phyloP scores from a whole-genome alignment of 2,797 vertebrate species.

The Discoglossus pictus region DNA sequence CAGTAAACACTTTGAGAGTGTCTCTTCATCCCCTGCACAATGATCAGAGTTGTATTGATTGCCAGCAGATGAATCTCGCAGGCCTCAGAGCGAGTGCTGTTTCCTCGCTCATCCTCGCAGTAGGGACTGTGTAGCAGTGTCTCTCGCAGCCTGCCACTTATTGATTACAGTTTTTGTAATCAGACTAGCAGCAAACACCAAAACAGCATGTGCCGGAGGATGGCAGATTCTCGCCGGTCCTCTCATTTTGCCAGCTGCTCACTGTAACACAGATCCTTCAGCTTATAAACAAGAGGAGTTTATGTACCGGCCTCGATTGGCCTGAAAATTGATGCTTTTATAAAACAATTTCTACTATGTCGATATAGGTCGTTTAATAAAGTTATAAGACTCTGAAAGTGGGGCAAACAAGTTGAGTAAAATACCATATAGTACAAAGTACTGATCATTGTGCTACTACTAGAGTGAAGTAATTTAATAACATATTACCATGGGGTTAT shows the following conservation, averaged over 20 bases:
- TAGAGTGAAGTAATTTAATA: too few relatives aligned
- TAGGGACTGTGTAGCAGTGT: conserved; percentile 36
- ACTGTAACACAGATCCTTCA: conserved; percentile 21
- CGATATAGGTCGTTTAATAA: conserved; percentile 20
- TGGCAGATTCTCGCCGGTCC: conserved; percentile 37
- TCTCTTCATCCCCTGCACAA: conserved; percentile 39
- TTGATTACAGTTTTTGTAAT: conserved; percentile 51
- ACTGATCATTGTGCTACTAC: too few relatives aligned
- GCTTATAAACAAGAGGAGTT: conserved; percentile 16
- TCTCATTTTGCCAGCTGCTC: conserved; percentile 22
- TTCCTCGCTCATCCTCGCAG: conserved; percentile 42
- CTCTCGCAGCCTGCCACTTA: conserved; percentile 41
- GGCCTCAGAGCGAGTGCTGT: conserved; percentile 16
- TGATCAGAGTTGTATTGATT: conserved; percentile 46
- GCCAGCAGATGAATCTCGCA: conserved; percentile 33
- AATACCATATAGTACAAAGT: too few relatives aligned
- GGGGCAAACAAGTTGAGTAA: too few relatives aligned
- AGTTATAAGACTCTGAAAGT: conserved; percentile 11
- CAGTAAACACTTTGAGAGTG: conserved; percentile 40
- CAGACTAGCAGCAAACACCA: conserved; percentile 41
- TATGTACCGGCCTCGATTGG: conserved; percentile 16
- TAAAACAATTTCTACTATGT: conserved; percentile 10
- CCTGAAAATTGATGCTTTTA: conserved; percentile 34
- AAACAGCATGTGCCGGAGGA: conserved; percentile 3
- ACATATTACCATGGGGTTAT: too few relatives aligned